Evolutionary conservation across 2,113 vertebrate genomes (phyloP), one percentile per base, ranked within the genome.

Genomic region (Delphinus delphis): DNA sequence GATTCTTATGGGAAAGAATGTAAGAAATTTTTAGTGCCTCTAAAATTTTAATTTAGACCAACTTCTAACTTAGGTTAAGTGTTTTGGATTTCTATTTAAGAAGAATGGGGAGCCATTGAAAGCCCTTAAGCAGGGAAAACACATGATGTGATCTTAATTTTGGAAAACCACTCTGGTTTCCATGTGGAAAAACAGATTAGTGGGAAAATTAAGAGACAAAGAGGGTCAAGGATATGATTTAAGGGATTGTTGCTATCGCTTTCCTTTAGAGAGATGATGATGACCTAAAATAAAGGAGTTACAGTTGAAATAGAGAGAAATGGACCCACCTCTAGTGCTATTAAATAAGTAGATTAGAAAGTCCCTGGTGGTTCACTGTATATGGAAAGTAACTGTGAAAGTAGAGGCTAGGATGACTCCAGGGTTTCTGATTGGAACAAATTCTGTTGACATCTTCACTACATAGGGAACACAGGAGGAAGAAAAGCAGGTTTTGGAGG

Each of bases 31-130:
- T 88, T 17, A 25, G 44, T 36, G 31, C 12, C 5, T 60, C 12
- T 89, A 65, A 83, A 80, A 85, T 80, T 85, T 94, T 95, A 73
- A 73, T 95, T 89, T 85, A 44, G 26, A 44, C 4, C 26, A 67
- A 58, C 47, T 79, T 84, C 3, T 55, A 88, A 58, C 8, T 41
- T 84, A 50, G 28, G n/a, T 71, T 79, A 58, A 58, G 12, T 67
- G 2, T 38, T 89, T 38, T 67, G 7, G 26, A 93, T 79, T 80
- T 95, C 44, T 58, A 28, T 26, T 88, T 89, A 88, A 77, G 71
- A 58, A 10, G 5, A 89, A 47, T 65, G 25, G 8, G 31, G 55
- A 70, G 2, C n/a, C 36, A 53, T 0, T 65, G 26, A 38, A 74
- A 74, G 31, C 14, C 21, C 92, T 83, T 89, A 85, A 85, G 33